These are phyloP conservation scores for Amphimallon solstitiale DNA, from an alignment of 2,888 invertebrate species.

Conservation along the genomic window DNA sequence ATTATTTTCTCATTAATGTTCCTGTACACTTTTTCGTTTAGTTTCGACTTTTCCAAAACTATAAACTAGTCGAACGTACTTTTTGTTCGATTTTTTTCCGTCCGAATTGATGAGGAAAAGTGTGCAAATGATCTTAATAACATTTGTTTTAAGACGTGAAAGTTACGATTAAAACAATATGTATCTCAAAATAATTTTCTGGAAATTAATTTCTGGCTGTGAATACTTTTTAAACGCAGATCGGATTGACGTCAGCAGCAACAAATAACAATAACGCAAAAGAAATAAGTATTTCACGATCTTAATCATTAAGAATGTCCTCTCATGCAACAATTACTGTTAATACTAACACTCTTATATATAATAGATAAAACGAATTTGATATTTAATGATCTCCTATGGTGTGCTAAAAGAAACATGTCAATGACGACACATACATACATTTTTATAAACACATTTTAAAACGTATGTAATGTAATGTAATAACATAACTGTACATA, in stretches of 20 bases:
- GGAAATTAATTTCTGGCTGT: constrained; percentile 45
- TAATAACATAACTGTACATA: no score
- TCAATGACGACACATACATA: no score
- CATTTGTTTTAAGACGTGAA: background rate
- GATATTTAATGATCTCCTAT: no score
- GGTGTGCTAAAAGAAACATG: no score
- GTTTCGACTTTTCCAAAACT: background rate
- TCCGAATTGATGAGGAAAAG: constrained; percentile 39
- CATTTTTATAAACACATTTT: no score
- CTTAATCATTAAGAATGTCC: no score
- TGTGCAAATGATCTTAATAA: constrained; percentile 30
- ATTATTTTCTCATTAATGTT: background rate
- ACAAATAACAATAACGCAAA: background rate
- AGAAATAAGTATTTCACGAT: background rate
- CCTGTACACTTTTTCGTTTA: background rate
- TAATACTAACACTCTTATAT: no score
- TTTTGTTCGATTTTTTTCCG: constrained; percentile 36
- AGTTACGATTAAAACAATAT: no score
- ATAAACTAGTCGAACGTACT: background rate
- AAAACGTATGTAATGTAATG: no score
- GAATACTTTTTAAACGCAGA: constrained; percentile 27
- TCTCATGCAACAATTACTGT: no score
- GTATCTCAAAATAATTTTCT: constrained; percentile 5
- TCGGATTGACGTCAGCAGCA: background rate
- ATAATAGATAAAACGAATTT: no score